Conservation (phyloP, 2,113 vertebrate species). For the Garra rufa region DNA sequence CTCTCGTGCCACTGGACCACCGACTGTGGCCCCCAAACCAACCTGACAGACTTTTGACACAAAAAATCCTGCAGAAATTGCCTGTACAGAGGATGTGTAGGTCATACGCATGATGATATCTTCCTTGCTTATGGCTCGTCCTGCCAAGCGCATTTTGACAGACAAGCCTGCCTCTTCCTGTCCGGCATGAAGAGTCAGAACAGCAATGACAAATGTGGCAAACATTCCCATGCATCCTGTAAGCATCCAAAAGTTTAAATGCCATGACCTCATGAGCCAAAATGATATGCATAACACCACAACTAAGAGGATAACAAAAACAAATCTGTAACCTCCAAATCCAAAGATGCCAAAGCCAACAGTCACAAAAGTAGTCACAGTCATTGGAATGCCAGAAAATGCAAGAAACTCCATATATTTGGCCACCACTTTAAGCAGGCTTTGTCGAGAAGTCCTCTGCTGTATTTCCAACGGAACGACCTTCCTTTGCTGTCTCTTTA, state of each 20-base stretch:
- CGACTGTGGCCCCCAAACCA: conserved; percentile 68
- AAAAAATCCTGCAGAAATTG: conserved; percentile 67
- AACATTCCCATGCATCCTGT: conserved; percentile 71
- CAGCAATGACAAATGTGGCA: conserved; percentile 66
- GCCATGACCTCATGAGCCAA: conserved; percentile 55
- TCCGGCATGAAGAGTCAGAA: conserved; percentile 71
- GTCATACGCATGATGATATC: conserved; percentile 56
- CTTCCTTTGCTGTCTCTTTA: conserved; percentile 58
- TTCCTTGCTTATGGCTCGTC: conserved; percentile 50
- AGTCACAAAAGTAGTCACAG: conserved; percentile 63
- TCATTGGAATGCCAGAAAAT: conserved; percentile 73
- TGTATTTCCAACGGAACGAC: conserved; percentile 55
- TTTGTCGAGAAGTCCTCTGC: conserved; percentile 61
- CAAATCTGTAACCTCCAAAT: conserved; percentile 68
- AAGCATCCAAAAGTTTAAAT: conserved; percentile 75
- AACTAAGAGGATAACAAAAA: conserved; percentile 62
- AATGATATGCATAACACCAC: conserved; percentile 62
- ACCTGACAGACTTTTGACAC: conserved; percentile 69
- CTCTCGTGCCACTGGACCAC: conserved; percentile 61
- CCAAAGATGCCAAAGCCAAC: conserved; percentile 69
- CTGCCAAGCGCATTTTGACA: conserved; percentile 52
- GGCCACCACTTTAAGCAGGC: conserved; percentile 60
- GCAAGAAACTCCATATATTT: conserved; percentile 72
- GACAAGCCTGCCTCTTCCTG: conserved; percentile 61
- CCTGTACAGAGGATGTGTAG: conserved; percentile 63